A percentile compares a stretch with the other conserved stretches of the same genome.
phyloP scores from a whole-genome alignment of 2,797 vertebrate species.

The Enteromius radiatus region DNA sequence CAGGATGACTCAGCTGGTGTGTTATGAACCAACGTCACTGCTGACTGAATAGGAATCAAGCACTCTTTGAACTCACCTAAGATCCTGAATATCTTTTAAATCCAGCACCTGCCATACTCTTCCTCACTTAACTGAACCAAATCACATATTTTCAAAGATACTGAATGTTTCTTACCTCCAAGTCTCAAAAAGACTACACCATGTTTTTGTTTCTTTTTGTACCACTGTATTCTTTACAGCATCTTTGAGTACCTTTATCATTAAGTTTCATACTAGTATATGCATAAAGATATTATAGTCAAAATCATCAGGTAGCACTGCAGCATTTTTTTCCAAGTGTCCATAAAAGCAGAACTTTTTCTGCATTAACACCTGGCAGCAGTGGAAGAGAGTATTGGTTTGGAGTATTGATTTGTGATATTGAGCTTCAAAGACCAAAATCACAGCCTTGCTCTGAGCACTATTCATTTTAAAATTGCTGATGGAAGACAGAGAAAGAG shows the following conservation, averaged over 20 bases:
- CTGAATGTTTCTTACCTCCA: background rate
- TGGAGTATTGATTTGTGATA: constrained; percentile 33
- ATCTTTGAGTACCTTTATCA: background rate
- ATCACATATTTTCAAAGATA: background rate
- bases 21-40: constrained; percentile 15
- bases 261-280: background rate
- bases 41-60: background rate
- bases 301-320: background rate
- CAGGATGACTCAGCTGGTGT: constrained; percentile 29
- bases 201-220: background rate
- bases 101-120: background rate
- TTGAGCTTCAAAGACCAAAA: constrained; percentile 11
- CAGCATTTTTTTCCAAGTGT: background rate
- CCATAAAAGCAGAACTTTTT: background rate
- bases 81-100: background rate
- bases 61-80: constrained; percentile 11
- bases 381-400: background rate
- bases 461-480: constrained; percentile 21
- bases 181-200: background rate
- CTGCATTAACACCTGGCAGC: background rate
- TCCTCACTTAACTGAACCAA: background rate
- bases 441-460: background rate
- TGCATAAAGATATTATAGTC: background rate
- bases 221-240: background rate
- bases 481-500: constrained; percentile 19